Base-by-base conservation (phyloP, 2,113 vertebrate species). In the Ceratotherium simum region DNA sequence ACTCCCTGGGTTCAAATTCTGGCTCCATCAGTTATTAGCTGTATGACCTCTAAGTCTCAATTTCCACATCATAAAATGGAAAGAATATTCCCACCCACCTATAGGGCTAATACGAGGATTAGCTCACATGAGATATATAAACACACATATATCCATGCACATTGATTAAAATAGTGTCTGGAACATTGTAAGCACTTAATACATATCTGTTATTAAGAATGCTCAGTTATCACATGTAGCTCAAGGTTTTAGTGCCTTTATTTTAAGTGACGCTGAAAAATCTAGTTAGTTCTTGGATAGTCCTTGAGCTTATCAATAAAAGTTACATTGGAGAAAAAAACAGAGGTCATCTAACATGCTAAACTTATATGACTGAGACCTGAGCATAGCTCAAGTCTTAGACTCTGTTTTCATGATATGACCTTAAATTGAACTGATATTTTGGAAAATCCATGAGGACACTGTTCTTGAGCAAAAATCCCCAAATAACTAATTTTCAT, bases 211-310 rank as follows among this genome's bases (percentile, higher is more conserved):
- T 70, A 69, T 48, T 95, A 48, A 91, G 95, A 95, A 85, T 85
- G n/a, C 17, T 33, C 39, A 58, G 29, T 88, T 93, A 79, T 70
- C 54, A 65, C 70, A 75, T 84, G 33, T 69, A 10, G 64, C 6
- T 92, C 39, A 95, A 95, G 4, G 78, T 75, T 94, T 90, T 90
- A 92, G 82, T 88, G 31, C 33, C 25, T 92, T 97, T 89, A 95
- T 88, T 95, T 91, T 94, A 84, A 39, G 23, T 95, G 69, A 67
- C 81, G 13, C 17, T 97, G 36, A 93, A 98, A 97, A 79, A 80
- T 70, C 39, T 95, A 76, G 65, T 82, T 96, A 85, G 39, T 95
- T 17, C 20, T 76, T 69, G 65, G 82, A 85, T 79, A 70, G 48
- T 91, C 36, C 21, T 83, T 82, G 31, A 86, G 39, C 42, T 91